Percentiles rank a stretch among this genome's conserved stretches.
phyloP scores from a whole-genome alignment of 2,888 invertebrate species.

The Anodontia alba region DNA sequence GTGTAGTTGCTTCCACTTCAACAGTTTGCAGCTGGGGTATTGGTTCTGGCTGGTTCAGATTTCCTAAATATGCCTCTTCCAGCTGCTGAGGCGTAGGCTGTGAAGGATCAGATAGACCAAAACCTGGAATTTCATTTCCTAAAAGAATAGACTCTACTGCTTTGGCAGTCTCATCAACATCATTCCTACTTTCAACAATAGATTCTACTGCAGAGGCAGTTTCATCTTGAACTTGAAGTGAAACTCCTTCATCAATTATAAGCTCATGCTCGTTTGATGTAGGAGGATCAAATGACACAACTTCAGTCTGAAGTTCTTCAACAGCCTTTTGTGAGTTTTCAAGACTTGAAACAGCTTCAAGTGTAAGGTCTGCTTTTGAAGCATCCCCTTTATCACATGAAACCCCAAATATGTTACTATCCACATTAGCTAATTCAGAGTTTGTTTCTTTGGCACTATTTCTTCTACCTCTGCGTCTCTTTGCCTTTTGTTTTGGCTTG shows the following conservation, averaged over 20 bases:
- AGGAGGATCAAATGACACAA: slow-evolving; percentile 57
- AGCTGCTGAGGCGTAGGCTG: slow-evolving; percentile 52
- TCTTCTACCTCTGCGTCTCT: slow-evolving; percentile 42
- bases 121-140: slow-evolving; percentile 46
- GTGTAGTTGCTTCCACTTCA: slow-evolving; percentile 51
- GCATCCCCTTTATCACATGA: background rate
- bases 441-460: slow-evolving; percentile 35
- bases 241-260: slow-evolving; percentile 66
- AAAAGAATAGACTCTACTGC: slow-evolving; percentile 60
- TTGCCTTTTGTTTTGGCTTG: slow-evolving; percentile 43
- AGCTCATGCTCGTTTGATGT: slow-evolving; percentile 60
- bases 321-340: slow-evolving; percentile 43
- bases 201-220: slow-evolving; percentile 59
- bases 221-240: slow-evolving; percentile 66
- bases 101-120: slow-evolving; percentile 51
- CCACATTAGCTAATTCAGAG: background rate
- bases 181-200: slow-evolving; percentile 41
- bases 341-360: slow-evolving; percentile 57
- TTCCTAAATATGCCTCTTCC: slow-evolving; percentile 49
- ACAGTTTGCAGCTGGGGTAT: slow-evolving; percentile 44
- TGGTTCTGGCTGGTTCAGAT: slow-evolving; percentile 47
- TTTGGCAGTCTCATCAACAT: slow-evolving; percentile 60
- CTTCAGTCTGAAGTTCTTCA: slow-evolving; percentile 53
- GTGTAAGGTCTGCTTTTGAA: slow-evolving; percentile 26
- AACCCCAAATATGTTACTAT: background rate